These are phyloP conservation scores for Polyodon spathula DNA, from an alignment of 2,113 vertebrate genomes.

Conservation along the genomic window DNA sequence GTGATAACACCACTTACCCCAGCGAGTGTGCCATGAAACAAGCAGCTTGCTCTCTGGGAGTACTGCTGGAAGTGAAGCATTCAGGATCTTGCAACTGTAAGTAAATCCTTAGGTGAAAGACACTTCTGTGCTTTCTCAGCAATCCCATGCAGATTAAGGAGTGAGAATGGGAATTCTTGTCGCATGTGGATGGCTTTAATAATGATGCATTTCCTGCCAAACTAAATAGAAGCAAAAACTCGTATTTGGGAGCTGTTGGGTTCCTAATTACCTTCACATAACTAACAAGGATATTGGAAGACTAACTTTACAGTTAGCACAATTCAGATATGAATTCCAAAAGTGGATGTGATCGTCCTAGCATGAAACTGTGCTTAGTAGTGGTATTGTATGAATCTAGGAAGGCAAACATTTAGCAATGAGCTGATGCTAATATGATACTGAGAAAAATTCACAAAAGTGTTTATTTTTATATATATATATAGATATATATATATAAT, in stretches of 20 bases:
- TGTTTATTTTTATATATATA: no score
- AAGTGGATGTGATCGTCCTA: constrained; percentile 23
- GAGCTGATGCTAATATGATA: constrained; percentile 40
- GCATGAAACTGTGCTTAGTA: constrained; percentile 26
- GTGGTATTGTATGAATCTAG: constrained; percentile 23
- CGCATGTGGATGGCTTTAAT: constrained; percentile 45
- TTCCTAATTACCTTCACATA: constrained; percentile 32
- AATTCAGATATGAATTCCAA: constrained; percentile 33
- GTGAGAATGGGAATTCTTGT: constrained; percentile 51
- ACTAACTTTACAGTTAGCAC: constrained; percentile 45
- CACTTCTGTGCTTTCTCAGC: constrained; percentile 58
- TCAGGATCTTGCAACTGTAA: constrained; percentile 99
- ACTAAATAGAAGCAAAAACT: constrained; percentile 26
- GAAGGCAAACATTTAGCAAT: constrained; percentile 48
- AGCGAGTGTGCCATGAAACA: constrained; percentile 96
- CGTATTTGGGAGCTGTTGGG: constrained; percentile 20
- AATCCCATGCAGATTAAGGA: constrained; percentile 60
- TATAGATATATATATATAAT: no score
- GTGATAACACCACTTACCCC: constrained; percentile 92
- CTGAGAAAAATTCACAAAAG: no score
- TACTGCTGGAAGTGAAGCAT: constrained; percentile 93
- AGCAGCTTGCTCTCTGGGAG: constrained; percentile 83
- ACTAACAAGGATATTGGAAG: constrained; percentile 36
- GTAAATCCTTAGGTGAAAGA: constrained; percentile 65
- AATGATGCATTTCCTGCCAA: constrained; percentile 35